Percentiles rank a stretch among this genome's conserved stretches.
phyloP scores from a whole-genome alignment of 2,113 vertebrate species.

The Murina feae region DNA sequence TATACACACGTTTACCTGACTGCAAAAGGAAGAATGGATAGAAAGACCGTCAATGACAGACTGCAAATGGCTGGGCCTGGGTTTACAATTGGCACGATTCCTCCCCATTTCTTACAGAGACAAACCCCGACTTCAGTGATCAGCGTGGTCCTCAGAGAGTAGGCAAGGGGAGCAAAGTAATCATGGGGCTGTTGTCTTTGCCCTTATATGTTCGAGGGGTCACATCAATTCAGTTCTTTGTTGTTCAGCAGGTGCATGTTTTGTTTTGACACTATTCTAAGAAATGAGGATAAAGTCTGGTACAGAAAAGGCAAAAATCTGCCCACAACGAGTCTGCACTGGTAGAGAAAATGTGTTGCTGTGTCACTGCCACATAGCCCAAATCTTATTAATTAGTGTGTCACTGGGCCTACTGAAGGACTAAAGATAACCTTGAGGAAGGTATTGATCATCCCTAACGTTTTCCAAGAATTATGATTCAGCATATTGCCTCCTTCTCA shows the following conservation, averaged over 20 bases:
- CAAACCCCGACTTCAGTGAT: neutral
- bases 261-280: neutral
- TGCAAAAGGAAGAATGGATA: neutral
- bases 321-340: neutral
- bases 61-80: neutral
- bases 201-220: neutral
- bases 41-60: neutral
- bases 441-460: neutral
- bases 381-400: neutral
- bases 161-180: neutral
- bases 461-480: neutral
- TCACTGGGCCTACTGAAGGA: too few species aligned
- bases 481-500: neutral
- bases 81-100: neutral
- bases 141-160: neutral
- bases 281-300: neutral
- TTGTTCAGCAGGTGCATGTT: neutral
- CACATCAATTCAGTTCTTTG: neutral
- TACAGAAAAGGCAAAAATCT: neutral
- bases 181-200: fast-evolving
- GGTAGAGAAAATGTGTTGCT: neutral
- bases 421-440: neutral
- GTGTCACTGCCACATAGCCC: fast-evolving
- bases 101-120: neutral
- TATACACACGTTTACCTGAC: neutral